Percentiles rank a stretch among this genome's conserved stretches.
These are phyloP conservation scores for Lagria hirta DNA, from an alignment of 2,888 invertebrate genomes.

Conservation along the genomic window DNA sequence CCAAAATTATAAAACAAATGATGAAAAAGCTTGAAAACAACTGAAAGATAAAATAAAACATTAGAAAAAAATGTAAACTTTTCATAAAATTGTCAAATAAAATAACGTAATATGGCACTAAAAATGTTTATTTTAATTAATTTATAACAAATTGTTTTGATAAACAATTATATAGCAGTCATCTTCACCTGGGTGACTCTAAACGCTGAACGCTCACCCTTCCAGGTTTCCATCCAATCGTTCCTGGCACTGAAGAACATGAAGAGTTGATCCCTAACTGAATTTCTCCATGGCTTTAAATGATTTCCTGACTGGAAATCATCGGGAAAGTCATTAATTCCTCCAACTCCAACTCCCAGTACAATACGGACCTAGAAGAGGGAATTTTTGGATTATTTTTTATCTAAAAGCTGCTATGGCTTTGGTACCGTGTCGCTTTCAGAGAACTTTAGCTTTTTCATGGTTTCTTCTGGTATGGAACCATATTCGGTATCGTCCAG, in stretches of 20 bases:
- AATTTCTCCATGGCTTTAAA: conserved; percentile 69
- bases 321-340: conserved; percentile 67
- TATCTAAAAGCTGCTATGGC: conserved; percentile 2
- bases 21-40: no score
- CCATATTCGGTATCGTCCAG: conserved; percentile 52
- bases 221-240: conserved; percentile 66
- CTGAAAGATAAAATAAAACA: no score
- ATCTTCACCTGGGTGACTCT: conserved; percentile 56
- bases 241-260: conserved; percentile 63
- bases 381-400: no score
- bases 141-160: no score
- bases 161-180: conserved; percentile 52
- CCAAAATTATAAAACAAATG: no score
- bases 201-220: conserved; percentile 54
- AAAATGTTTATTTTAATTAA: no score
- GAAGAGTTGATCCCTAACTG: conserved; percentile 58
- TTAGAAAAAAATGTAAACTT: no score
- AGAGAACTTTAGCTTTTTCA: conserved; percentile 5
- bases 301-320: conserved; percentile 48
- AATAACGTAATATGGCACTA: no score
- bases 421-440: conserved; percentile 13
- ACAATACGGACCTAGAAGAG: conserved; percentile 72
- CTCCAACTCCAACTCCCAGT: conserved; percentile 72
- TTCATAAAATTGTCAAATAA: no score
- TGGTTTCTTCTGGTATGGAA: conserved; percentile 18